Base-by-base conservation (phyloP, 2,888 invertebrate species). In the Prosapia bicincta region DNA sequence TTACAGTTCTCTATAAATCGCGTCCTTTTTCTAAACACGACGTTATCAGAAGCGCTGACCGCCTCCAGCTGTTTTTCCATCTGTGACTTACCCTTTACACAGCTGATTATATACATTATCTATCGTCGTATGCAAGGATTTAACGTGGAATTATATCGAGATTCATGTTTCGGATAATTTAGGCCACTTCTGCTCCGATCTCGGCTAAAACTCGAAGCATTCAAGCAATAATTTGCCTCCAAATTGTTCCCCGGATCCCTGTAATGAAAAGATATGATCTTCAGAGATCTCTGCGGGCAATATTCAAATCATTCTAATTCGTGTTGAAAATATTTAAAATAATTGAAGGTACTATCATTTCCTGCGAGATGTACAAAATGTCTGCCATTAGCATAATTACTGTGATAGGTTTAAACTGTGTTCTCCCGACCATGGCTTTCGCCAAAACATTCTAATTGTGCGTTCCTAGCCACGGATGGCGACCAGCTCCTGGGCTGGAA, bases 261-360 rank as follows among this genome's bases (percentile, higher is more conserved):
- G 74, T 74, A 74, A 74, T 74, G 74, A 74, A 74, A 69, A 69
- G 74, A 74, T 74, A 66, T 74, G 74, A 74, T 74, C 74, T 74
- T 15, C 28, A 28, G 13, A 69, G 74, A 74, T 65, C 54, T 69
- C 74, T 68, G 13, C 26, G 28, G 74, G 74, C 69, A 66, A 74
- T 74, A 74, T 74, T 74, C 74, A 74, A 74, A 74, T 74, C 65
- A 74, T 74, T 74, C 74, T 74, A 74, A 74, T 74, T 74, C 74
- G 69, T 74, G 71, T 69, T 74, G 74, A 69, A 74, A 74, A 74
- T 74, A 69, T 74, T 74, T 74, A 74, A 74, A 74, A 74, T 74
- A 74, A 74, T 74, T 74, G 74, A 74, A 69, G 74, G 65, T 32
- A 74, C 74, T 74, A 74, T 74, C 74, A 74, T 74, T 74, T 68